Evolutionary conservation across 2,797 vertebrate genomes (phyloP).

Genomic region (Cheirogaleus major): DNA sequence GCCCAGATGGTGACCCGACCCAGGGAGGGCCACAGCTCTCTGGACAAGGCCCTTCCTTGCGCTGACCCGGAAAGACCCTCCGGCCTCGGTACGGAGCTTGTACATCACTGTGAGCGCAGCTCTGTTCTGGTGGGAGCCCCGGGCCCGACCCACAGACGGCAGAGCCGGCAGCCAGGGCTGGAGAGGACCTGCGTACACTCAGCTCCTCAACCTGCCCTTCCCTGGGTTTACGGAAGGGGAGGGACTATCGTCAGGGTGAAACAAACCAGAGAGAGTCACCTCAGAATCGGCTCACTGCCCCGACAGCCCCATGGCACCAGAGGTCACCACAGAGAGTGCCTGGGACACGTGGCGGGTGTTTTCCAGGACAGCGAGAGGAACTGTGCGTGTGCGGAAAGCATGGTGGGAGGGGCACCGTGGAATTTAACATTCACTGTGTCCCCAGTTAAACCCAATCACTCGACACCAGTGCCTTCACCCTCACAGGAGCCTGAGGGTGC

Average conservation of each 20-base stretch:
- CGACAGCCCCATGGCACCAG: not conserved
- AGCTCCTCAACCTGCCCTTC: not conserved
- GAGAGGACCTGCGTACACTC: not conserved
- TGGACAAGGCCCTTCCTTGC: not conserved
- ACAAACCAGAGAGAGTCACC: conserved; percentile 35
- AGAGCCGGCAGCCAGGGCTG: not conserved
- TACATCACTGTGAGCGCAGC: not conserved
- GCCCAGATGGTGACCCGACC: not conserved
- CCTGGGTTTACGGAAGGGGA: not conserved
- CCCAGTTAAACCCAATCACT: not conserved
- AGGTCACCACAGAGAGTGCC: not conserved
- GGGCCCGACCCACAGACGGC: not conserved
- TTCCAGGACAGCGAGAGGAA: conserved; percentile 42
- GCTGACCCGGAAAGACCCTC: not conserved
- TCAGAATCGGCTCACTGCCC: not conserved
- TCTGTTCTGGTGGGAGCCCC: not conserved
- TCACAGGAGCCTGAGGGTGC: not conserved
- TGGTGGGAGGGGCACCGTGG: not conserved
- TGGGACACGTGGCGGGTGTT: not conserved
- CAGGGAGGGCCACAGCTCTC: not conserved
- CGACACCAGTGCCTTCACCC: not conserved
- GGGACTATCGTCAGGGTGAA: not conserved
- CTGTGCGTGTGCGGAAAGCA: accelerated
- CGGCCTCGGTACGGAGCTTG: not conserved
- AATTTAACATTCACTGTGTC: conserved; percentile 44